Evolutionary conservation across 1,140 invertebrate genomes (phyloP), one percentile per base, ranked within the genome.

Genomic region (Fopius arisanus): DNA sequence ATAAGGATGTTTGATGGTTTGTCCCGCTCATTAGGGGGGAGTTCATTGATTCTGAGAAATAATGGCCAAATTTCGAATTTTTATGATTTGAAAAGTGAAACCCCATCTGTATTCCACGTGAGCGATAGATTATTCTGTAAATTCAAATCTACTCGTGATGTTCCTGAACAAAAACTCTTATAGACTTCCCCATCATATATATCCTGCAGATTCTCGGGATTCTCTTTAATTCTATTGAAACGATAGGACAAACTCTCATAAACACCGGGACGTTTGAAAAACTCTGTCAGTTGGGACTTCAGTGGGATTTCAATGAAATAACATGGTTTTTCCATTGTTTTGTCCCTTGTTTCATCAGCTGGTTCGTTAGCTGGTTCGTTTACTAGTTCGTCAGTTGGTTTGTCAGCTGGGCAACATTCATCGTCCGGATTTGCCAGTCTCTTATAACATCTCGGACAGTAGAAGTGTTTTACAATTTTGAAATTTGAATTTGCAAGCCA

Each of bases 151-250:
- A 29, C 23, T 21, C 12, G 4, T 9, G 21, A 16, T 26, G 16
- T 48, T n/a, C n/a, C 43, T 9, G 6, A 6, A 48, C 54, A 41
- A 26, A 77, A 41, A 2, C 73, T 41, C 29, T 75, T 78, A 65
- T 78, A 79, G n/a, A 81, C 26, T 5, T 41, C n/a, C 3, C 77
- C 77, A 62, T 80, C 78, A 26, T 76, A 78, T 9, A 81, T 78
- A 16, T 78, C 78, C 63, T 75, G 67, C 10, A 70, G 77, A 75
- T 65, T 75, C 5, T 66, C 21, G 1, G 16, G n/a, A 74, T 68
- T 65, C 67, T 70, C 12, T 75, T 79, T 70, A 26, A 40, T 16
- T 12, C 76, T 51, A 41, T 29, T 62, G 21, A 19, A 68, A 14
- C 66, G 63, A 70, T 67, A 59, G 59, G 54, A 59, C 5, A 77